A percentile compares a stretch with the other conserved stretches of the same genome.
Evolutionary conservation across 1,140 invertebrate genomes (phyloP).

Genomic region (Aricia agestis): DNA sequence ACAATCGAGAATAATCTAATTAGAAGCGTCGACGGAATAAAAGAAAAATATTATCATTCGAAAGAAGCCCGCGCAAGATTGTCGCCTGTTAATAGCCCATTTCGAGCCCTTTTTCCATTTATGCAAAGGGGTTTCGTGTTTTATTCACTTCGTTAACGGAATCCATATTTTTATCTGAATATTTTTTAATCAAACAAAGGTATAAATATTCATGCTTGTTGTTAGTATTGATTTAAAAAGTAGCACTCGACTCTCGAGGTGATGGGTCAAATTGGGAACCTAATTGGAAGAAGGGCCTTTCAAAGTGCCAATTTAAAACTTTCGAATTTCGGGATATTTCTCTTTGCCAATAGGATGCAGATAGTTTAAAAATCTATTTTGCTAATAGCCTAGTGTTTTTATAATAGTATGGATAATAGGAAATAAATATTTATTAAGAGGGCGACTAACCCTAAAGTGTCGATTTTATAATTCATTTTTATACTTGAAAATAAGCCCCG

Average conservation of each 20-base stretch:
- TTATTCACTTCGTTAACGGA: not conserved
- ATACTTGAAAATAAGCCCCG: no score
- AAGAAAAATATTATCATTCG: conserved; percentile 1
- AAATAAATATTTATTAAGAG: no score
- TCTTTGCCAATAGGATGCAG: not conserved
- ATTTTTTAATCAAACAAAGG: not conserved
- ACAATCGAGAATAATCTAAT: conserved; percentile 3
- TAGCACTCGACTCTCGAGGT: not conserved
- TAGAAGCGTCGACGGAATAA: not conserved
- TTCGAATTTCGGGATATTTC: not conserved
- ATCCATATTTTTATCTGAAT: not conserved
- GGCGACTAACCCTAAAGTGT: no score
- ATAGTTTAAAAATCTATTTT: no score
- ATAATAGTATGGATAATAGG: no score
- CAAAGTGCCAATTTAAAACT: not conserved
- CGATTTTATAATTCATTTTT: no score
- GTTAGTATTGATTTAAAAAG: not conserved
- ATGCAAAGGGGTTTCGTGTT: not conserved
- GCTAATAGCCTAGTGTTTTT: no score
- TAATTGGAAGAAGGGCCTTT: not conserved
- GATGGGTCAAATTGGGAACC: not conserved
- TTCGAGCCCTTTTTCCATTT: not conserved
- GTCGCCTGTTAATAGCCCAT: not conserved
- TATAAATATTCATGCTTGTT: not conserved
- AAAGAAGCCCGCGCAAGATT: not conserved